Conservation (phyloP, 2,888 invertebrate species). For the Strigamia transsilvanica region DNA sequence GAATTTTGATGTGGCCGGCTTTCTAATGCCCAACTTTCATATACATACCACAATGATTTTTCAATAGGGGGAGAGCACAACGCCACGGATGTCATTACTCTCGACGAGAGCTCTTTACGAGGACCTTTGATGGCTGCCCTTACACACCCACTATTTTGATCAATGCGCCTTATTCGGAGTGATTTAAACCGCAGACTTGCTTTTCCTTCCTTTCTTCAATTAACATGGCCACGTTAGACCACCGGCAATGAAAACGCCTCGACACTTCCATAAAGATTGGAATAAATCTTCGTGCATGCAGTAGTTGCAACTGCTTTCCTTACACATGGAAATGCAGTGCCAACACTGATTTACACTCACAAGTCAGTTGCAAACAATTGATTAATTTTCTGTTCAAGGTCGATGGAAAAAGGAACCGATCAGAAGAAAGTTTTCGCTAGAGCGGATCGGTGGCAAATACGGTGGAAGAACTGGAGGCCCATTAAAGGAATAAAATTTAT, state of each 20-base stretch:
- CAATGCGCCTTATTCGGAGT: background rate
- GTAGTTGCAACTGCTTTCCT: too few species aligned
- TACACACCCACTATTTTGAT: background rate
- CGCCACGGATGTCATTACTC: conserved; percentile 28
- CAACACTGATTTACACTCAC: too few species aligned
- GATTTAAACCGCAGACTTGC: background rate
- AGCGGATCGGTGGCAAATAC: background rate
- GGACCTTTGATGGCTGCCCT: conserved; percentile 9
- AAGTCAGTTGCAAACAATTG: too few species aligned
- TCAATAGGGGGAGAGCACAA: conserved; percentile 17
- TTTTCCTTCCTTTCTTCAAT: background rate
- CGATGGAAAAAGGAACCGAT: background rate
- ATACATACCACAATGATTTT: conserved; percentile 37
- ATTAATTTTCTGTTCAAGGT: too few species aligned
- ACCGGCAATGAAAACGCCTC: background rate
- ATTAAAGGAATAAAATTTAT: conserved; percentile 20
- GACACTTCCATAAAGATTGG: background rate
- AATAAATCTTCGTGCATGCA: background rate
- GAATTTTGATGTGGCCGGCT: conserved; percentile 34
- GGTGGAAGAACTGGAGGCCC: background rate
- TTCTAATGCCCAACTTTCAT: conserved; percentile 39
- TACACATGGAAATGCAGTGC: too few species aligned
- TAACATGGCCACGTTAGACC: too few species aligned
- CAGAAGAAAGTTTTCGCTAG: background rate
- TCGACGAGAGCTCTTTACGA: conserved; percentile 20